Percentiles rank a stretch among this genome's conserved stretches.
These are phyloP conservation scores for Coendou prehensilis DNA, from an alignment of 2,797 vertebrate genomes.

Conservation along the genomic window DNA sequence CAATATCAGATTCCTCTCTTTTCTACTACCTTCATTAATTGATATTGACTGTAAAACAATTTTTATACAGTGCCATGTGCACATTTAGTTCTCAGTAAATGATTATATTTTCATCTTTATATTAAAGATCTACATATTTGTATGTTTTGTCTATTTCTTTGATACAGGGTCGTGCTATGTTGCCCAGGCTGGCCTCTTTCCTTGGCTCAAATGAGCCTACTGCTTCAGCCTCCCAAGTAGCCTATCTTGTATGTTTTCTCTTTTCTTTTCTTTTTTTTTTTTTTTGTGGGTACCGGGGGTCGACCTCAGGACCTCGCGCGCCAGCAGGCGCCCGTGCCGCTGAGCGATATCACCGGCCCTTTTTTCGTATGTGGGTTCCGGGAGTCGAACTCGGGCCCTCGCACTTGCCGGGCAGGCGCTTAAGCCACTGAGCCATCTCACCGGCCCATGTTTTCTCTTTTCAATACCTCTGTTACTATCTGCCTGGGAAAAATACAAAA, in stretches of 20 bases:
- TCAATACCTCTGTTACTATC: slow-evolving; percentile 35
- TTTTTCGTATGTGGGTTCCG: too few species aligned
- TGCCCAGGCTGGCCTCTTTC: neutral
- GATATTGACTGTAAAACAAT: neutral
- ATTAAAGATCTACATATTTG: slow-evolving; percentile 1
- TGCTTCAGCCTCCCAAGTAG: slow-evolving; percentile 3
- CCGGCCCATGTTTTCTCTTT: slow-evolving; percentile 56
- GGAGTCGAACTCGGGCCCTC: too few species aligned
- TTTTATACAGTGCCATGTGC: neutral
- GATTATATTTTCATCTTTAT: slow-evolving; percentile 18
- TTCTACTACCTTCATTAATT: neutral
- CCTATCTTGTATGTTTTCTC: slow-evolving; percentile 4
- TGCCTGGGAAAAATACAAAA: slow-evolving; percentile 10
- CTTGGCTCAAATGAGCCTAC: neutral
- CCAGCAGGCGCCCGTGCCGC: too few species aligned
- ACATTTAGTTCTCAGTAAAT: slow-evolving; percentile 48
- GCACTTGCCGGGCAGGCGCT: too few species aligned
- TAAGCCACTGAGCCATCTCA: too few species aligned
- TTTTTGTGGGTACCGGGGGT: too few species aligned
- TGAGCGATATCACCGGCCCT: too few species aligned
- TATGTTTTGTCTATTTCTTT: neutral
- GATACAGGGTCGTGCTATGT: neutral
- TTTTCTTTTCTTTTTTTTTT: too few species aligned
- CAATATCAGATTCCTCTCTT: neutral
- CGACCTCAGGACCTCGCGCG: too few species aligned